Base-by-base conservation (phyloP, 2,888 invertebrate genomes). In the Pseudoips prasinana region DNA sequence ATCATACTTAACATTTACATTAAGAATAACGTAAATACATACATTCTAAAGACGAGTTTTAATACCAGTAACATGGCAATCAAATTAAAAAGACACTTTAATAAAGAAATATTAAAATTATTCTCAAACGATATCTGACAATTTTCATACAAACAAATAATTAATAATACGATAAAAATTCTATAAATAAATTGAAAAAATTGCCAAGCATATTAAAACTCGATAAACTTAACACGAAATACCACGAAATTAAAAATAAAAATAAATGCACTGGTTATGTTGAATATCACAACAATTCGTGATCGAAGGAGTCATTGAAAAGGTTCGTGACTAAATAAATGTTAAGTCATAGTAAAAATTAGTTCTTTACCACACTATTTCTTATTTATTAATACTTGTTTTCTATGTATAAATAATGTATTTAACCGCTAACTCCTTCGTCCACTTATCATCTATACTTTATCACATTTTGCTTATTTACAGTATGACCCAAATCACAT, bases 1-100 rank as follows among this genome's bases (percentile, higher is more conserved):
- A 81, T 81, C 80, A 76, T 80, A 81, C 78, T 45, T 55, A 58
- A 37, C 28, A 64, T 66, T 75, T 68, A 72, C 61, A 58, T 62
- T 49, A 40, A 19, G 43, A 23, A 22, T 41, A 62, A 64, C 55
- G 64, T 68, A 66, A 64, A 63, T 47, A 54, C 48, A 37, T 51
- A 36, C 27, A 46, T 41, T 38, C 9, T 26, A 18, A 19, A 40
- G 5, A 49, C 33, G 33, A 46, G 48, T 48, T 54, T 54, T 35
- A 57, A 62, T 53, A 58, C 33, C 7, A n/a, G n/a, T n/a, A n/a
- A n/a, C n/a, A n/a, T n/a, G n/a, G n/a, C n/a, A n/a, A 14, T 14
- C 14, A 14, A 14, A 3, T 14, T 14, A 14, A 14, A 14, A 14
- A 14, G 5, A 14, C n/a, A n/a, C n/a, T n/a, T n/a, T 14, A 14